These are phyloP conservation scores for Danio kyathit DNA, from an alignment of 2,797 vertebrate genomes.

Conservation along the genomic window DNA sequence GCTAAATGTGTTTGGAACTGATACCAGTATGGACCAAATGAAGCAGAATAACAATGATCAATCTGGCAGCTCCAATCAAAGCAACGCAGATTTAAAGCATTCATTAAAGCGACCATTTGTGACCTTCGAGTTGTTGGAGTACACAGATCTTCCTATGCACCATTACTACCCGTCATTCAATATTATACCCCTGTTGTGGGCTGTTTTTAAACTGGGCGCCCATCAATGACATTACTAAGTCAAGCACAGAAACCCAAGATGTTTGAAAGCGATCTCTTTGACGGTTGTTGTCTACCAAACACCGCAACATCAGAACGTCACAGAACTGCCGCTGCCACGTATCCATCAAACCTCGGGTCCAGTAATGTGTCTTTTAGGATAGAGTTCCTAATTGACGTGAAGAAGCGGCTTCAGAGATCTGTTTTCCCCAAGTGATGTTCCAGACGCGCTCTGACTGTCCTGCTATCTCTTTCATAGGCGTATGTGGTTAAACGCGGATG, in stretches of 20 bases:
- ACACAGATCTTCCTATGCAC: not conserved
- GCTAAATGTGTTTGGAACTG: conserved; percentile 59
- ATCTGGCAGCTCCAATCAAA: conserved; percentile 36
- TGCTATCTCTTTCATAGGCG: conserved; percentile 62
- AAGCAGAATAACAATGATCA: conserved; percentile 51
- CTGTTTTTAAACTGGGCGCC: not conserved
- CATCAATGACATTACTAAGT: conserved; percentile 25
- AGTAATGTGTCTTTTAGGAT: conserved; percentile 41
- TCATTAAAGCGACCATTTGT: conserved; percentile 37
- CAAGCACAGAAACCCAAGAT: conserved; percentile 9
- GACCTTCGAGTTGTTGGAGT: not conserved
- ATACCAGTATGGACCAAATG: conserved; percentile 52
- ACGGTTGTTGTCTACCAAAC: conserved; percentile 26
- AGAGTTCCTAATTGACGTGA: conserved; percentile 61
- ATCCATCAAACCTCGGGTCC: conserved; percentile 33
- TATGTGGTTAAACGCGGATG: conserved; percentile 52
- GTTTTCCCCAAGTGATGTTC: conserved; percentile 48
- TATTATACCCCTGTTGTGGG: not conserved
- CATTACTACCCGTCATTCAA: not conserved
- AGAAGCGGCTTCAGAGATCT: conserved; percentile 37
- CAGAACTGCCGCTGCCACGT: conserved; percentile 14
- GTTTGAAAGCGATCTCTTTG: conserved; percentile 27
- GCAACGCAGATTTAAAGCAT: conserved; percentile 2
- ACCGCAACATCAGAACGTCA: not conserved
- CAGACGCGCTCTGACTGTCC: conserved; percentile 39